Evolutionary conservation across 2,888 invertebrate species (phyloP).

Genomic region (Erannis defoliaria): DNA sequence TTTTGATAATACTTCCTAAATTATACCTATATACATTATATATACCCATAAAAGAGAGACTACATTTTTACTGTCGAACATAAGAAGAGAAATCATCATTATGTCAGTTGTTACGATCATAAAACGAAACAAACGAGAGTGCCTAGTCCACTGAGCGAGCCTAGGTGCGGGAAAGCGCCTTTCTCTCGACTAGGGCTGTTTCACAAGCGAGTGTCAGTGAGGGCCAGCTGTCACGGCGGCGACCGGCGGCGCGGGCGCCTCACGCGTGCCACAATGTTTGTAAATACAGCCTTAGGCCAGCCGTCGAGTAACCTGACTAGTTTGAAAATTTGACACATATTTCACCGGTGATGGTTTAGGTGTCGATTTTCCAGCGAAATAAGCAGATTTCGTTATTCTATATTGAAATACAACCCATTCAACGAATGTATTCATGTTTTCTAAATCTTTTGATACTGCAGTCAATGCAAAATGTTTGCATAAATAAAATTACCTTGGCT

Average conservation of each 20-base stretch:
- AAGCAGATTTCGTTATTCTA: too few species aligned
- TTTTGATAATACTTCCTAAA: conserved; percentile 5
- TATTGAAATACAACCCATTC: too few species aligned
- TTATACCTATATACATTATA: neutral
- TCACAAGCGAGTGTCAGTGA: conserved; percentile 17
- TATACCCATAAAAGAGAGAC: conserved; percentile 13
- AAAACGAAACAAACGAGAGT: conserved; percentile 55
- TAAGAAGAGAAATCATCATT: conserved; percentile 28
- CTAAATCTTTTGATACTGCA: too few species aligned
- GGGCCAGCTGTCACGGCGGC: conserved; percentile 18
- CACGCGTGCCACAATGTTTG: conserved; percentile 70
- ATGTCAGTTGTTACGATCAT: conserved; percentile 43
- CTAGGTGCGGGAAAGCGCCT: conserved; percentile 79
- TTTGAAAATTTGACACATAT: conserved; percentile 21
- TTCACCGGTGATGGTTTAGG: neutral
- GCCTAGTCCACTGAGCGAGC: conserved; percentile 57
- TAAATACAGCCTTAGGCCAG: conserved; percentile 59
- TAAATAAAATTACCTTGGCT: too few species aligned
- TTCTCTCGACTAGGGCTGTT: conserved; percentile 65
- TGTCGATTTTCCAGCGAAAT: neutral
- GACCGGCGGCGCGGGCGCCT: conserved; percentile 48
- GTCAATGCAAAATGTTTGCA: too few species aligned
- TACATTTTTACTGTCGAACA: conserved; percentile 12
- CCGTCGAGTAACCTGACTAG: conserved; percentile 21
- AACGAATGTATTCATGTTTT: too few species aligned